Base-by-base conservation (phyloP, 2,797 vertebrate species). In the Gila robusta region DNA sequence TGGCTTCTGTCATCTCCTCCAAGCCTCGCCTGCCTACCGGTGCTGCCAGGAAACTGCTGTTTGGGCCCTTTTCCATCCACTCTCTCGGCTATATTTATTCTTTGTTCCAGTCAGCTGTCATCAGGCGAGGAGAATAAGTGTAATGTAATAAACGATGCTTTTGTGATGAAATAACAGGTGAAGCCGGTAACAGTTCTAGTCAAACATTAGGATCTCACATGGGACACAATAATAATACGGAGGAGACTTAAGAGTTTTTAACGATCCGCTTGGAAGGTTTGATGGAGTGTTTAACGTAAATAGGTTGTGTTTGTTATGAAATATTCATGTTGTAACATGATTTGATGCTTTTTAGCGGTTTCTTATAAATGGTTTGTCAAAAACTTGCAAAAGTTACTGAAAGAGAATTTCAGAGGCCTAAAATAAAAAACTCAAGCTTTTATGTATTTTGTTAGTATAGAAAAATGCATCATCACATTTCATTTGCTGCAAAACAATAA, bases 1-100 rank as follows among this genome's bases (percentile, higher is more conserved):
- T 89, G 91, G 93, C 93, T 94, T 92, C 91, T 94, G 94, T 93
- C 90, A 91, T 94, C 93, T 91, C 92, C 86, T 90, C 93, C 79
- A 73, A 82, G 85, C 87, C 79, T 90, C 86, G 66, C 85, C 77
- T 86, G 87, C 83, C 84, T 87, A 79, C 47, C 28, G 67, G 56
- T 70, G 9, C 92, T 92, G 92, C 93, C 90, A 90, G 92, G 91
- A 94, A 94, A 94, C 91, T 94, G 93, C 94, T 94, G 92, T 86
- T 93, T 86, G 88, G 91, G 89, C 87, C 91, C 17, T 79, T 88
- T 87, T 87, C 69, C 84, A 54, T 71, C 56, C 17, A 44, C 67
- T 84, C 69, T 71, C 62, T 78, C 47, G 72, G 88, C 87, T 94
- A 88, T 93, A 88, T 93, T 93, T 93, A 91, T 91, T 93, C 90